phyloP scores from a whole-genome alignment of 2,888 invertebrate species.

The Chesias legatella region DNA sequence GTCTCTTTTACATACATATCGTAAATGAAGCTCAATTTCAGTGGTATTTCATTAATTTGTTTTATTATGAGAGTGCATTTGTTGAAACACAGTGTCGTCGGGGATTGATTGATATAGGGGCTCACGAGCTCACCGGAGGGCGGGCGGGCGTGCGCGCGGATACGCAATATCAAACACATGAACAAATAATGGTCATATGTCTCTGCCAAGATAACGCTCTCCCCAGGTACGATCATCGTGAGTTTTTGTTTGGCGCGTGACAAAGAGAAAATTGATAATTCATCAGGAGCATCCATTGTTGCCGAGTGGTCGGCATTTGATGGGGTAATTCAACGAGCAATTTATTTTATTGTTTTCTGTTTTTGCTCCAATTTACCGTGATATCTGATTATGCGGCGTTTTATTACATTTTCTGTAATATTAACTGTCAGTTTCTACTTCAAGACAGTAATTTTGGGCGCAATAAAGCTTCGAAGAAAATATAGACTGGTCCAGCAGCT shows the following conservation, averaged over 20 bases:
- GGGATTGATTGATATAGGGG: slow-evolving; percentile 58
- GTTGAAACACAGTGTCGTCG: slow-evolving; percentile 51
- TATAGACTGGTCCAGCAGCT: slow-evolving; percentile 10
- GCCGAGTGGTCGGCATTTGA: slow-evolving; percentile 56
- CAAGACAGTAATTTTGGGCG: slow-evolving; percentile 24
- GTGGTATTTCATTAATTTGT: slow-evolving; percentile 11
- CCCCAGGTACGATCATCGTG: slow-evolving; percentile 64
- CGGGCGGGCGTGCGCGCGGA: slow-evolving; percentile 36
- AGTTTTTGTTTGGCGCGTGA: slow-evolving; percentile 71
- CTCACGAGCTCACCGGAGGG: slow-evolving; percentile 36
- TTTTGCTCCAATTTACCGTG: slow-evolving; percentile 37
- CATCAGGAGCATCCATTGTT: slow-evolving; percentile 63
- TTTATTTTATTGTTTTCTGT: slow-evolving; percentile 58
- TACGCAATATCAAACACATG: slow-evolving; percentile 48
- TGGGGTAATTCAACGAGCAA: slow-evolving; percentile 55
- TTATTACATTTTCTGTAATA: slow-evolving; percentile 30
- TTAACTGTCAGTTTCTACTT: slow-evolving; percentile 31
- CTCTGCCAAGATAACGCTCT: slow-evolving; percentile 73
- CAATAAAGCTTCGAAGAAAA: slow-evolving; percentile 22
- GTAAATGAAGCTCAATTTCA: not conserved
- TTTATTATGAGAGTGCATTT: slow-evolving; percentile 43
- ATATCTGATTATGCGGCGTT: slow-evolving; percentile 29
- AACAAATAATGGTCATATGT: slow-evolving; percentile 71
- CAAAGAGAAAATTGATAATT: slow-evolving; percentile 75
- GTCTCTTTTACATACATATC: not conserved